phyloP scores from a whole-genome alignment of 2,797 vertebrate species.

The Muraenolepis orangiensis region DNA sequence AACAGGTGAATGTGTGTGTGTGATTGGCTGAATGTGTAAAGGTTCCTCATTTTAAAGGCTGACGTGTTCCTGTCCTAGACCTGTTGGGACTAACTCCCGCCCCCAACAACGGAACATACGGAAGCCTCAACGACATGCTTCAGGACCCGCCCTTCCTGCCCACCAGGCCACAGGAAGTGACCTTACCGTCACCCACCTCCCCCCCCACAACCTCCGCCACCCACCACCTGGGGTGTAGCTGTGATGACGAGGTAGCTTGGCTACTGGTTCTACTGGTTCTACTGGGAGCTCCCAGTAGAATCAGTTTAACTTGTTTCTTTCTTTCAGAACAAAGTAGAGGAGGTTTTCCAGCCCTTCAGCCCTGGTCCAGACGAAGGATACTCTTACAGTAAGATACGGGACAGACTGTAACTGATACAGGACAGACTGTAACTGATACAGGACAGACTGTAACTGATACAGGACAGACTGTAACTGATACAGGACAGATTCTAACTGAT shows the following conservation, averaged over 20 bases:
- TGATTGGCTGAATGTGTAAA: neutral
- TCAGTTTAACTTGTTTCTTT: neutral
- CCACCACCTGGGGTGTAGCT: conserved; percentile 86
- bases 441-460: neutral
- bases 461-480: neutral
- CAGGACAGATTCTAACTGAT: neutral
- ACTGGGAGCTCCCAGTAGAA: neutral
- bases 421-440: neutral
- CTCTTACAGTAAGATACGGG: conserved; percentile 47
- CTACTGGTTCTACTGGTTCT: neutral
- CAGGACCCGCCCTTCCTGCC: conserved; percentile 77
- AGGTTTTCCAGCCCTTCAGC: conserved; percentile 73
- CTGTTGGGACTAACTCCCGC: conserved; percentile 88
- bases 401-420: neutral
- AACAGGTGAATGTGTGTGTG: neutral
- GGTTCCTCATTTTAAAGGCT: neutral
- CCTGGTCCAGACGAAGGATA: conserved; percentile 70
- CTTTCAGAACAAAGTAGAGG: conserved; percentile 90
- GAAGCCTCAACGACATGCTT: conserved; percentile 89
- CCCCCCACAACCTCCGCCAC: conserved; percentile 51
- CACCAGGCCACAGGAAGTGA: conserved; percentile 82
- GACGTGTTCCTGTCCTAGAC: conserved; percentile 68
- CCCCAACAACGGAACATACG: conserved; percentile 93
- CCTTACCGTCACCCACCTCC: conserved; percentile 67
- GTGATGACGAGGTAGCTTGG: conserved; percentile 85